Conservation (phyloP, 2,113 vertebrate species). For the Pyxicephalus adspersus region DNA sequence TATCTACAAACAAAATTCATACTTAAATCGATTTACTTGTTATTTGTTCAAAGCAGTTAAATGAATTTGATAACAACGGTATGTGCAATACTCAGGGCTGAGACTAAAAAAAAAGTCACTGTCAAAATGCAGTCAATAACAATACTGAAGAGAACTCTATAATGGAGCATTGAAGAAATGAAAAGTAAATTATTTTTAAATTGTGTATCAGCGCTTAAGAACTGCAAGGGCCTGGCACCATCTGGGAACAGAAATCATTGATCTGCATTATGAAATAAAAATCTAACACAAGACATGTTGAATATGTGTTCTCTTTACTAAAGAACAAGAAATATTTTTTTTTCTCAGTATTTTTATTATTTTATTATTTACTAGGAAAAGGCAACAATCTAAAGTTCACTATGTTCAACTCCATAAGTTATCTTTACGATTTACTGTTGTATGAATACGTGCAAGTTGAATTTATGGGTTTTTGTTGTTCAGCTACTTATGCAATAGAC, state of each 20-base stretch:
- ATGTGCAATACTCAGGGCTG: constrained; percentile 12
- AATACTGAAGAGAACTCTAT: constrained; percentile 23
- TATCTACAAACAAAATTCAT: neutral
- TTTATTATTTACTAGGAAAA: neutral
- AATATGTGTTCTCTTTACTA: neutral
- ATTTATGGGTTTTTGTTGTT: too few relatives aligned
- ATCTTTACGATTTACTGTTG: too few relatives aligned
- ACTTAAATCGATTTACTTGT: constrained; percentile 29
- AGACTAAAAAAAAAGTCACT: constrained; percentile 40
- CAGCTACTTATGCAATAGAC: too few relatives aligned
- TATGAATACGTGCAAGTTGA: too few relatives aligned
- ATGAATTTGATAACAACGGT: constrained; percentile 33
- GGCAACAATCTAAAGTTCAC: too few relatives aligned
- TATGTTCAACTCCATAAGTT: too few relatives aligned
- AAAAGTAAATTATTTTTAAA: constrained; percentile 42
- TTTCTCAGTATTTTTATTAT: neutral
- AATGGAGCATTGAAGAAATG: constrained; percentile 26
- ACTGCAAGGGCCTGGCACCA: neutral
- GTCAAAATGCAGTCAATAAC: constrained; percentile 34
- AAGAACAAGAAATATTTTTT: neutral
- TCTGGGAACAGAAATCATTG: constrained; percentile 39
- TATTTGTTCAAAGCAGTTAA: constrained; percentile 34
- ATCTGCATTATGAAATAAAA: constrained; percentile 1
- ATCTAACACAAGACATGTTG: neutral
- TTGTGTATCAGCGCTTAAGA: constrained; percentile 12